Percentiles rank a stretch among this genome's conserved stretches.
Conservation (phyloP, 2,113 vertebrate species). For the Indicator indicator region DNA sequence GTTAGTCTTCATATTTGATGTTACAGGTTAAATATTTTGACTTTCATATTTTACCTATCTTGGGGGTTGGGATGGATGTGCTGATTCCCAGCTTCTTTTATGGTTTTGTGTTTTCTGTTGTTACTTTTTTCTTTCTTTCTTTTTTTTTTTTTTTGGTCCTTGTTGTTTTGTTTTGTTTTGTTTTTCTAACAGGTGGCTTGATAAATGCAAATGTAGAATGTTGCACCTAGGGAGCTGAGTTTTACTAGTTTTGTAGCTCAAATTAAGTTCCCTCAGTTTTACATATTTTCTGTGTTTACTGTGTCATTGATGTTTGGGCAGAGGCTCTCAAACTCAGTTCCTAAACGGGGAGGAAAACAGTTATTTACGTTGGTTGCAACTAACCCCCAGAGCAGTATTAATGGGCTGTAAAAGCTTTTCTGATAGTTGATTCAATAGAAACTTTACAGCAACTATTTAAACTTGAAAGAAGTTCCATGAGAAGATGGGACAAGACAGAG, state of each 20-base stretch:
- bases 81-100: background rate
- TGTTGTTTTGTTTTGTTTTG: background rate
- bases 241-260: background rate
- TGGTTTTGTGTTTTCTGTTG: no score
- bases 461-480: background rate
- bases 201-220: background rate
- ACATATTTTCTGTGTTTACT: background rate
- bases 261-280: background rate
- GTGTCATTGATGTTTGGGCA: background rate
- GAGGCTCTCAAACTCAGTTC: background rate
- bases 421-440: background rate
- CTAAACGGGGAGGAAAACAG: background rate
- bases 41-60: background rate
- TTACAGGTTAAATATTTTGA: background rate
- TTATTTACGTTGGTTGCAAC: slow-evolving; percentile 30
- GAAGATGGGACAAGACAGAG: background rate
- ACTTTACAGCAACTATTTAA: background rate
- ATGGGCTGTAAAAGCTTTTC: background rate
- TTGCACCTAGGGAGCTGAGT: background rate
- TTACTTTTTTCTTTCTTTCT: background rate
- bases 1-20: background rate
- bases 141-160: no score
- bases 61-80: background rate
- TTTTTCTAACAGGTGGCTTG: background rate
- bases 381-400: slow-evolving; percentile 19